Conservation (phyloP, 1,140 invertebrate genomes). For the Brachionus sp. region DNA sequence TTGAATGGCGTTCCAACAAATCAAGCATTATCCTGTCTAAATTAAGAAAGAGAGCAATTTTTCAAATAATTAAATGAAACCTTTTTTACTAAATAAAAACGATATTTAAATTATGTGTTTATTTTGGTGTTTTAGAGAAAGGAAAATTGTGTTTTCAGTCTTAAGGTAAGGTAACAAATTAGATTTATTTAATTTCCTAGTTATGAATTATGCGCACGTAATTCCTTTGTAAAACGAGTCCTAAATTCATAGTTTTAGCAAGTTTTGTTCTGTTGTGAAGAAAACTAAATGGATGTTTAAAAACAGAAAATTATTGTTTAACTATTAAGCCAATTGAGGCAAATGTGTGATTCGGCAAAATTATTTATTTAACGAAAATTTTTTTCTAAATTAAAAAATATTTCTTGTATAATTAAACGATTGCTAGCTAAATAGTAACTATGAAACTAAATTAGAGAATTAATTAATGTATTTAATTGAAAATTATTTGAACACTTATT, state of each 20-base stretch:
- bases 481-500: neutral
- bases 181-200: neutral
- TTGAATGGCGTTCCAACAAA: neutral
- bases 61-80: neutral
- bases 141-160: neutral
- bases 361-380: neutral
- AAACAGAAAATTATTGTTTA: neutral
- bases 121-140: neutral
- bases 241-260: neutral
- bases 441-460: neutral
- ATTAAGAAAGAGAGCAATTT: neutral
- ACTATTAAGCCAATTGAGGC: neutral
- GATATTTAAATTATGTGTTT: neutral
- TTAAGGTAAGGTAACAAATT: neutral
- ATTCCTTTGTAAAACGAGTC: neutral
- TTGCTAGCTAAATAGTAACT: neutral
- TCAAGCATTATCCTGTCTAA: constrained; percentile 26
- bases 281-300: neutral
- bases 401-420: neutral
- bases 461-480: neutral
- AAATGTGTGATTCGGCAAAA: neutral
- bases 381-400: neutral
- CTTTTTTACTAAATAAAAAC: neutral
- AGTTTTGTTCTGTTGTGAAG: neutral
- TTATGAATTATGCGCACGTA: neutral